Evolutionary conservation across 1,140 invertebrate genomes (phyloP).

Genomic region (Daktulosphaira vitifoliae): DNA sequence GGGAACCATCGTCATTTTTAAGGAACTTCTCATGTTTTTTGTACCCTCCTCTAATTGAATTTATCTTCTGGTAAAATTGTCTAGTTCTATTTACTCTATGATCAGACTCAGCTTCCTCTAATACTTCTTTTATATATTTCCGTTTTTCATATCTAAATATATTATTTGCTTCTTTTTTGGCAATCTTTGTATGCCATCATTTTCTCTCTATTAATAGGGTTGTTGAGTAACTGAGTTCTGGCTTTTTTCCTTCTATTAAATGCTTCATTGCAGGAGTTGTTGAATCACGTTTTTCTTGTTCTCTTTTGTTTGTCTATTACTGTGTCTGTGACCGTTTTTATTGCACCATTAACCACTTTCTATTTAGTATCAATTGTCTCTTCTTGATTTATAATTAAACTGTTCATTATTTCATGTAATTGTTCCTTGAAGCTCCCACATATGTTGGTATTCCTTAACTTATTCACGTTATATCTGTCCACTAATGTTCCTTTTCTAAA

Average conservation of each 20-base stretch:
- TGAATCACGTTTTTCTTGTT: conserved; percentile 34
- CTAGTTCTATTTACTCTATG: conserved; percentile 4
- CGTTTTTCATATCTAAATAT: conserved; percentile 35
- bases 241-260: conserved; percentile 17
- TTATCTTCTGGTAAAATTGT: conserved; percentile 34
- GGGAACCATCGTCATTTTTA: not conserved
- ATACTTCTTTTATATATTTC: not conserved
- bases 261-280: conserved; percentile 30
- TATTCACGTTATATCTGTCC: too few relatives aligned
- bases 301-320: not conserved
- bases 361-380: too few relatives aligned
- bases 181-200: conserved; percentile 14
- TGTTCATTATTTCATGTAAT: too few relatives aligned
- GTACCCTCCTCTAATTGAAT: conserved; percentile 25
- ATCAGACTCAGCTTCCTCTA: conserved; percentile 21
- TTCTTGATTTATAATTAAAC: too few relatives aligned
- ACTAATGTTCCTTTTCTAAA: too few relatives aligned
- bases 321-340: too few relatives aligned
- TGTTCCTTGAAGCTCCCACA: too few relatives aligned
- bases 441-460: too few relatives aligned
- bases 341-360: too few relatives aligned
- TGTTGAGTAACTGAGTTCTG: not conserved
- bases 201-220: conserved; percentile 11
- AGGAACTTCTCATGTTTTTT: not conserved
- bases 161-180: conserved; percentile 24